A percentile compares a stretch with the other conserved stretches of the same genome.
Evolutionary conservation across 2,888 invertebrate species (phyloP).

Genomic region (Oligia latruncula): DNA sequence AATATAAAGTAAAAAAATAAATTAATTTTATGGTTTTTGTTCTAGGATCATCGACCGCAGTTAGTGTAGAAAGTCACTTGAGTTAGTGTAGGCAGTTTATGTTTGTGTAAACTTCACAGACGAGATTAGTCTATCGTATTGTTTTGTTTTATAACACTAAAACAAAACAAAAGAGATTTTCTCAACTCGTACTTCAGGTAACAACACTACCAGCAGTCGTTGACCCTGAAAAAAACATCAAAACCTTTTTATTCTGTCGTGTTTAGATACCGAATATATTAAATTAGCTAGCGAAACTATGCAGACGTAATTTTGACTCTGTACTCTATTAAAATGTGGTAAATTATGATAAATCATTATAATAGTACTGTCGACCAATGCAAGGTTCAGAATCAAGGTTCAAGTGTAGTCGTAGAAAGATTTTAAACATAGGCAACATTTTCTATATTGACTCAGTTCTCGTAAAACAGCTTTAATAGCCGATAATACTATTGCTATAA

Average conservation of each 20-base stretch:
- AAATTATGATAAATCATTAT: constrained; percentile 20
- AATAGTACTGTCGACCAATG: neutral
- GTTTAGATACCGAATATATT: neutral
- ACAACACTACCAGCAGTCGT: neutral
- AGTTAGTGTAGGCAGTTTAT: neutral
- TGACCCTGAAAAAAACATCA: neutral
- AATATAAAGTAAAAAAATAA: neutral
- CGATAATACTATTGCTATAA: constrained; percentile 84
- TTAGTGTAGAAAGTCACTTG: no score
- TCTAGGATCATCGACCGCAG: no score
- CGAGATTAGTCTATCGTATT: no score
- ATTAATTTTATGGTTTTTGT: no score
- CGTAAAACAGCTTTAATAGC: constrained; percentile 74
- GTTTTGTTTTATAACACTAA: no score
- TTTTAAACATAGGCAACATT: constrained; percentile 22
- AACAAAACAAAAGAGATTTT: no score
- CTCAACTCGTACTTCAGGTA: neutral
- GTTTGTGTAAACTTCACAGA: no score
- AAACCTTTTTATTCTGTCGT: neutral
- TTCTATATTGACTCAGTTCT: constrained; percentile 13
- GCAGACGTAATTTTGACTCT: neutral
- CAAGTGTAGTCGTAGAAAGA: neutral
- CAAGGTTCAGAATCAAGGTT: constrained; percentile 2
- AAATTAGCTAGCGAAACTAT: no score
- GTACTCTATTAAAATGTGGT: neutral